Base-by-base conservation (phyloP, 2,888 invertebrate species). In the Lottia gigantea region DNA sequence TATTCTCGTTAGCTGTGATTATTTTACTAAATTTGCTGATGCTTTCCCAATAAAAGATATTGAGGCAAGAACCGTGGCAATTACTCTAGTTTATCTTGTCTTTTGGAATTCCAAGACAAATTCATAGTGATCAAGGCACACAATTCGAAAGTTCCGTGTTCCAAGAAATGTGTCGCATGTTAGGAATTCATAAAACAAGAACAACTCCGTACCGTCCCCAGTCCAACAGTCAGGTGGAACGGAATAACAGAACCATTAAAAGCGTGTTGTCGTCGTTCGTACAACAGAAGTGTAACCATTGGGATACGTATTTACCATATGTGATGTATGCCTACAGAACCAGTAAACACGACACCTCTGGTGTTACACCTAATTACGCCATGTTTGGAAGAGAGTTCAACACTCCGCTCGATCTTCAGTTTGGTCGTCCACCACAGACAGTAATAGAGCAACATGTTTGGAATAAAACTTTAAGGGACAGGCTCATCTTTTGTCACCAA, bases 11-110 rank as follows among this genome's bases (percentile, higher is more conserved):
- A 15, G 2, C 2, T 55, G 47, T 26, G 74, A 76, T 62, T 77
- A 76, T 64, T 77, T 75, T 66, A 69, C 74, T n/a, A 74, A 76
- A 69, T n/a, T n/a, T n/a, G n/a, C n/a, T 12, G 72, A 78, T 62
- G 62, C 71, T 25, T 68, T 68, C 47, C 62, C 75, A 14, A 69
- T 78, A 31, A 26, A 62, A 49, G 71, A 78, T 55, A 72, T 69
- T 49, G 74, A 74, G 55, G 74, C 74, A n/a, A 12, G 15, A 40
- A 78, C 72, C 19, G 72, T 74, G 4, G 75, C 75, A 23, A 74
- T 49, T 47, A 31, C 67, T 2, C 62, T 76, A n/a, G 68, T 61
- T 72, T 7, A 66, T 70, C 0, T 23, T 55, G 55, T 55, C 19
- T 19, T 55, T 55, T 55, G 55, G 23, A 23, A 55, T 55, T 55